phyloP scores from a whole-genome alignment of 2,888 invertebrate genomes.

The Heliconius hortense region DNA sequence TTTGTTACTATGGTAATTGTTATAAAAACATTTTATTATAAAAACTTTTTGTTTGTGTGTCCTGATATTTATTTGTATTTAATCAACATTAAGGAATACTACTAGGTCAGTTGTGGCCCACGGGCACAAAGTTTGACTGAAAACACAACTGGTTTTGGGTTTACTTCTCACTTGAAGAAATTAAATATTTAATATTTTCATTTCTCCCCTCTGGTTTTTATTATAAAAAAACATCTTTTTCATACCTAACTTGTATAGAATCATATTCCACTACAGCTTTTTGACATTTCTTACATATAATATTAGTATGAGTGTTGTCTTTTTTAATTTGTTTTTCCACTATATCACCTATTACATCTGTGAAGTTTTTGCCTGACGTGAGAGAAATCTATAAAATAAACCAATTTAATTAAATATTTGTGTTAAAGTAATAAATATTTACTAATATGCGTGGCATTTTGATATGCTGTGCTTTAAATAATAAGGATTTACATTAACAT shows the following conservation, averaged over 20 bases:
- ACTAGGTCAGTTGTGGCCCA: too few species aligned
- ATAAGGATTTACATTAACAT: not conserved
- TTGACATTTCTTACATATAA: slow-evolving; percentile 86
- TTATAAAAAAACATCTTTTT: not conserved
- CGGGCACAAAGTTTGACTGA: too few species aligned
- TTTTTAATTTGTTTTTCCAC: slow-evolving; percentile 69
- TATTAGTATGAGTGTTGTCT: slow-evolving; percentile 76
- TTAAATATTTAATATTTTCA: too few species aligned
- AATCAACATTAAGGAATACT: too few species aligned
- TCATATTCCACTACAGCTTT: slow-evolving; percentile 84
- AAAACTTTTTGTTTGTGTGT: too few species aligned
- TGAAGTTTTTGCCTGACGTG: slow-evolving; percentile 56
- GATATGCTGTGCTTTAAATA: not conserved
- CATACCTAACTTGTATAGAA: slow-evolving; percentile 74
- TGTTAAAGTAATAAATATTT: not conserved
- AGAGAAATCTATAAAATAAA: slow-evolving; percentile 52
- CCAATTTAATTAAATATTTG: not conserved
- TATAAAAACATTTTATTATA: too few species aligned
- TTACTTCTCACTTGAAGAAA: too few species aligned
- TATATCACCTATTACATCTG: slow-evolving; percentile 59
- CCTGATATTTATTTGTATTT: too few species aligned
- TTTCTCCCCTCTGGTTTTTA: not conserved
- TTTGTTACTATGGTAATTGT: too few species aligned
- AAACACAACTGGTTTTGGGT: too few species aligned
- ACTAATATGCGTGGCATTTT: not conserved